A percentile compares a stretch with the other conserved stretches of the same genome.
Evolutionary conservation across 2,888 invertebrate genomes (phyloP).

Genomic region (Dasysyrphus tricinctus): DNA sequence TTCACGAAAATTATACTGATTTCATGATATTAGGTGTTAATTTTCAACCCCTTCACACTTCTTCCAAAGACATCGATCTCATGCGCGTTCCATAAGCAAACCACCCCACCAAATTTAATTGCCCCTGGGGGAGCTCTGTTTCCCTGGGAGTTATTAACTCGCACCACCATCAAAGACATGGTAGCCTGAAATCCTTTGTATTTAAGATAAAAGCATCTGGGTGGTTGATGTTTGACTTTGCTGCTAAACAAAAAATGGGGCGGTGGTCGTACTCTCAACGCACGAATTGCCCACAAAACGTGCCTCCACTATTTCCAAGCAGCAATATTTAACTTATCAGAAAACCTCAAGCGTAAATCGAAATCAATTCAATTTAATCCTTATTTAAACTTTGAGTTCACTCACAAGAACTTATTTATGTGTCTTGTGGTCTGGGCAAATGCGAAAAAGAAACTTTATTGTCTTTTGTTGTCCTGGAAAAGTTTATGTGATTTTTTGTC

Average conservation of each 20-base stretch:
- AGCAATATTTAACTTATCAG: slow-evolving; percentile 14
- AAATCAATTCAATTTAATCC: slow-evolving; percentile 74
- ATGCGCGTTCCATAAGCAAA: slow-evolving; percentile 28
- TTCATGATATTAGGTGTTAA: slow-evolving; percentile 78
- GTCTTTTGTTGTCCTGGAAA: slow-evolving; percentile 36
- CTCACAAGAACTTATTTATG: slow-evolving; percentile 52
- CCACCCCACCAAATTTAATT: slow-evolving; percentile 65
- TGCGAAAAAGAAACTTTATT: slow-evolving; percentile 52
- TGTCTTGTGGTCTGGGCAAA: slow-evolving; percentile 43
- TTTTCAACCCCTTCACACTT: slow-evolving; percentile 76
- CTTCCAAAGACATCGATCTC: slow-evolving; percentile 69
- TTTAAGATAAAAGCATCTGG: slow-evolving; percentile 58
- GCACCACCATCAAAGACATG: slow-evolving; percentile 31
- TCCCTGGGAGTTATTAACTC: slow-evolving; percentile 62
- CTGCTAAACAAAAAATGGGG: neutral
- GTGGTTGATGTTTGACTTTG: slow-evolving; percentile 47
- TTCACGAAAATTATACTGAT: slow-evolving; percentile 76
- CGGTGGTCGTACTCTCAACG: slow-evolving; percentile 28
- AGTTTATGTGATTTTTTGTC: slow-evolving; percentile 67
- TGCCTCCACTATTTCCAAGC: slow-evolving; percentile 16
- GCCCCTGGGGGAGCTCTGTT: slow-evolving; percentile 63
- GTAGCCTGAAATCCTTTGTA: slow-evolving; percentile 38
- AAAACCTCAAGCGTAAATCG: slow-evolving; percentile 57
- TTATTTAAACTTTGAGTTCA: slow-evolving; percentile 62
- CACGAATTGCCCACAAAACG: slow-evolving; percentile 68